These are phyloP conservation scores for Hemicordylus capensis DNA, from an alignment of 2,113 vertebrate genomes.

Conservation along the genomic window DNA sequence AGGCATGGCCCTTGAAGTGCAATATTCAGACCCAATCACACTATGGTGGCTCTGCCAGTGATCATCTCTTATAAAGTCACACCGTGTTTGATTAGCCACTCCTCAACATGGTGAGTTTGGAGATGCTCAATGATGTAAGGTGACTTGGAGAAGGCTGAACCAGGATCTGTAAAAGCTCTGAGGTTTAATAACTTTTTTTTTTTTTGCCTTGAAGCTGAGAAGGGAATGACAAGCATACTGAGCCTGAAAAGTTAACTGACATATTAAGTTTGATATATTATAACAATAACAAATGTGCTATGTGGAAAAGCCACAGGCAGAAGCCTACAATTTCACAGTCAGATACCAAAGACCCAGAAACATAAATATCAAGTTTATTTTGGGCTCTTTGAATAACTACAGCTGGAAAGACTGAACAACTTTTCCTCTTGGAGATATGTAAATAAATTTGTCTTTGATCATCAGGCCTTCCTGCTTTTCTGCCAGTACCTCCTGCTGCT, in stretches of 20 bases:
- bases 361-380: neutral
- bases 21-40: too few species aligned
- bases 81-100: neutral
- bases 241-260: neutral
- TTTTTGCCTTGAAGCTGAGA: neutral
- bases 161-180: neutral
- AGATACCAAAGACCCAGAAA: neutral
- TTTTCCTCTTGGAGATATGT: neutral
- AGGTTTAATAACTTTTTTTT: neutral
- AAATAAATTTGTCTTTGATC: constrained; percentile 16
- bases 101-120: neutral
- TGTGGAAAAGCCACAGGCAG: neutral
- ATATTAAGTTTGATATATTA: constrained; percentile 8
- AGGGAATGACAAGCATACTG: neutral
- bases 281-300: neutral
- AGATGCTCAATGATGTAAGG: neutral
- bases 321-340: fast-evolving
- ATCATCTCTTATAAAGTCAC: too few species aligned
- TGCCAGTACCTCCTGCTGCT: neutral
- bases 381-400: constrained; percentile 2
- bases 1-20: too few species aligned
- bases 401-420: neutral
- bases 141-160: neutral
- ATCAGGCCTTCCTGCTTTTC: neutral
- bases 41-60: too few species aligned